Base-by-base conservation (phyloP, 2,888 invertebrate genomes). In the Orthosia cruda region DNA sequence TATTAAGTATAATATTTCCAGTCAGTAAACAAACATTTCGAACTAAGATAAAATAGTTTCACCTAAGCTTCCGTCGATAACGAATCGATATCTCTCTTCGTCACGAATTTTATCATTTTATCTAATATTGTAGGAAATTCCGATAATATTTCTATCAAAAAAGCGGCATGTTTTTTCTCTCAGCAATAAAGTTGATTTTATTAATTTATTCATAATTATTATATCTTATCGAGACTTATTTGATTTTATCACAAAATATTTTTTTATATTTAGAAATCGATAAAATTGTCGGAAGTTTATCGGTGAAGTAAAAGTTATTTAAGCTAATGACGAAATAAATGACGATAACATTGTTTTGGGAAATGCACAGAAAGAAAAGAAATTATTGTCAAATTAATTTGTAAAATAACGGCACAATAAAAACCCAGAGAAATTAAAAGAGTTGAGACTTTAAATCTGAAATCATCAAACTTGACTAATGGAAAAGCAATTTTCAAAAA, bases 31-130 rank as follows among this genome's bases (percentile, higher is more conserved):
- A 77, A 80, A 83, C 70, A 80, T 45, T 71, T 71, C 11, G 55
- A 49, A 20, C 16, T 16, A 54, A 32, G 84, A 83, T 81, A 74
- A 77, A 67, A 70, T 13, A 66, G 66, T 80, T 71, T 65, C 62
- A 50, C 65, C 70, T 49, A 57, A 71, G 72, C 71, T 67, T 70
- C 70, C 16, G 9, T 58, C 58, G 84, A 84, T 83, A 83, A 67
- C 26, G 11, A 55, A 61, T 62, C 47, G 62, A 84, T 81, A 84
- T 81, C 74, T 49, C 49, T n/a, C 13, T 13, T 64, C 62, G 73
- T 81, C 78, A 74, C 65, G 45, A 68, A 18, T 71, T 58, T 83
- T 83, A 83, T 83, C 84, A 59, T 67, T 71, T 72, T 84, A 84
- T 84, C 79, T 81, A 54, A 54, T 45, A 61, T 74, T 77, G 9